These are phyloP conservation scores for Labia minor DNA, from an alignment of 2,888 invertebrate genomes.

Conservation along the genomic window DNA sequence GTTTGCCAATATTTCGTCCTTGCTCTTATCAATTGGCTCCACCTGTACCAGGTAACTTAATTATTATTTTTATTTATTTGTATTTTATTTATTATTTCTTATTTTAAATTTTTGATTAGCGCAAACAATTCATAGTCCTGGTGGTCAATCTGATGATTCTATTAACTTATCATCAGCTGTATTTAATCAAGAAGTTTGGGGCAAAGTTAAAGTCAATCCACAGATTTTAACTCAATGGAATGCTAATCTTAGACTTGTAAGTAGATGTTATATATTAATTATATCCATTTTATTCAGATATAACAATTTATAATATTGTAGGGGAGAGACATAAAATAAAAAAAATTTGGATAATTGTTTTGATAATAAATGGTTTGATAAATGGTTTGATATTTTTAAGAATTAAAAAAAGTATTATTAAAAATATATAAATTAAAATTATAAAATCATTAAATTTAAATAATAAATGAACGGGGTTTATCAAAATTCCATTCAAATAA, in stretches of 20 bases:
- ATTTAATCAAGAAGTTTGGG: slow-evolving; percentile 44
- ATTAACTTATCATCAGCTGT: slow-evolving; percentile 38
- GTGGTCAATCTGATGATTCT: slow-evolving; percentile 34
- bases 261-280: slow-evolving; percentile 27
- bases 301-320: no score
- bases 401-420: no score
- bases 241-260: slow-evolving; percentile 61
- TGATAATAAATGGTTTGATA: no score
- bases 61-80: not conserved
- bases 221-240: slow-evolving; percentile 64
- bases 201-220: slow-evolving; percentile 52
- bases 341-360: no score
- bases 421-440: no score
- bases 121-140: slow-evolving; percentile 36
- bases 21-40: slow-evolving; percentile 49
- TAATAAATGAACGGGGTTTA: no score
- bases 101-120: slow-evolving; percentile 20
- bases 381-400: no score
- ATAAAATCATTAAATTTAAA: no score
- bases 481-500: no score
- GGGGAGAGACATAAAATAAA: no score
- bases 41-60: slow-evolving; percentile 36
- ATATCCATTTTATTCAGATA: no score
- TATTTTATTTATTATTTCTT: not conserved
- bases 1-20: slow-evolving; percentile 40